phyloP scores from a whole-genome alignment of 1,140 invertebrate species.

The Leptonema lineaticorne region DNA sequence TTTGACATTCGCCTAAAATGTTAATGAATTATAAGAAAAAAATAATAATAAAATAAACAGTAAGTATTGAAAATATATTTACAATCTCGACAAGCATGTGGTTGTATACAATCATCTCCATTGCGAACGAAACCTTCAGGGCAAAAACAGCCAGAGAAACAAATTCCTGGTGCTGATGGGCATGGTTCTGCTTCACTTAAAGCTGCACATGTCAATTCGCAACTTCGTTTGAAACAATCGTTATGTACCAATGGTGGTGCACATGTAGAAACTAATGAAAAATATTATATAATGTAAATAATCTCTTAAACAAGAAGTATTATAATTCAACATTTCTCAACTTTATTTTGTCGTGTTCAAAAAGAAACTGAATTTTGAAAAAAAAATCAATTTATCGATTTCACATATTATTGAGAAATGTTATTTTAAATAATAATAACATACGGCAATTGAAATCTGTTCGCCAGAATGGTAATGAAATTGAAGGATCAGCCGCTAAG shows the following conservation, averaged over 20 bases:
- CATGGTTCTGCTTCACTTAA: slow-evolving; percentile 61
- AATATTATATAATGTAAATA: slow-evolving; percentile 5
- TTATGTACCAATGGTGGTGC: slow-evolving; percentile 71
- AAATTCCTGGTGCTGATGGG: slow-evolving; percentile 62
- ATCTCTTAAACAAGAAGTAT: too few species aligned
- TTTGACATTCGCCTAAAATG: slow-evolving; percentile 63
- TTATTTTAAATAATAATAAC: slow-evolving; percentile 37
- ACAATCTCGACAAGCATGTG: slow-evolving; percentile 75
- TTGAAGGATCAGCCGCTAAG: slow-evolving; percentile 59
- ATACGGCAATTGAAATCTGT: slow-evolving; percentile 65
- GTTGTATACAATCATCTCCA: slow-evolving; percentile 67
- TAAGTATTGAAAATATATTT: slow-evolving; percentile 44
- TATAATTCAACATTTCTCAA: too few species aligned
- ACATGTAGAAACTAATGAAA: slow-evolving; percentile 62
- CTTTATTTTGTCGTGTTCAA: background rate
- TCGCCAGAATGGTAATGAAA: slow-evolving; percentile 71
- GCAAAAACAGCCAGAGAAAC: slow-evolving; percentile 83
- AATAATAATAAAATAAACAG: background rate
- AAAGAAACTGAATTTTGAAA: background rate
- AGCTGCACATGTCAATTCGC: slow-evolving; percentile 72
- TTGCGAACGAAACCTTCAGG: slow-evolving; percentile 73
- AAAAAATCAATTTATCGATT: background rate
- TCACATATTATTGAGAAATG: background rate
- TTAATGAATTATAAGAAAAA: background rate
- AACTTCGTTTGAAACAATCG: slow-evolving; percentile 73